Evolutionary conservation across 2,797 vertebrate species (phyloP).

Genomic region (Streptopelia turtur): DNA sequence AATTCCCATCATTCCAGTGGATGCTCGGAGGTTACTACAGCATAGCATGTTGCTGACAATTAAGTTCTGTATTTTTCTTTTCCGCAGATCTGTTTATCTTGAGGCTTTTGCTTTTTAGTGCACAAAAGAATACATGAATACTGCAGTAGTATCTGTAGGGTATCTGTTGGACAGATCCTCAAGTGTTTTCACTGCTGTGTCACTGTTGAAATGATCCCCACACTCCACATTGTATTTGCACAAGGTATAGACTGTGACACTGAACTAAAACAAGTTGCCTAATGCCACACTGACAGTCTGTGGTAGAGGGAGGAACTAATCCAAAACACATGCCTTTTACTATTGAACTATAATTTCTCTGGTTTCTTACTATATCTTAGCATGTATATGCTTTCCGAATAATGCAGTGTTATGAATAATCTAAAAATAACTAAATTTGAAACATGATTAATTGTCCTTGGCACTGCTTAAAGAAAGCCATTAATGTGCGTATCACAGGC

Average conservation of each 20-base stretch:
- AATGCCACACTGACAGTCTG: background rate
- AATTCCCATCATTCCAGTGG: background rate
- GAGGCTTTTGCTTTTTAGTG: background rate
- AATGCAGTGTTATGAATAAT: background rate
- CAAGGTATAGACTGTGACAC: background rate
- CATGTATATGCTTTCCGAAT: background rate
- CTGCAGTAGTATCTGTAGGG: background rate
- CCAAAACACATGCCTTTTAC: background rate
- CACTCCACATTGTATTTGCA: rapidly evolving
- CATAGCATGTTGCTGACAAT: background rate
- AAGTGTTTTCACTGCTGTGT: background rate
- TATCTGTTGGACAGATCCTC: background rate
- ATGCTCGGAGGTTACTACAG: background rate
- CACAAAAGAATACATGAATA: background rate
- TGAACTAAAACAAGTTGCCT: background rate
- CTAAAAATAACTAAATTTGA: background rate
- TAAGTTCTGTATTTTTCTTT: background rate
- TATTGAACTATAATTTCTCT: background rate
- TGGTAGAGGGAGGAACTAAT: background rate
- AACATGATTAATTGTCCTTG: background rate
- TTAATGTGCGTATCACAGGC: background rate
- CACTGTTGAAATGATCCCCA: background rate
- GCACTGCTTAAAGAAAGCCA: background rate
- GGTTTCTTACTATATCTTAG: background rate
- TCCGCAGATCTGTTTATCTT: background rate